Percentiles rank a stretch among this genome's conserved stretches.
phyloP scores from a whole-genome alignment of 92 coral and sea anemone species.

The Zoanthus sociatus region DNA sequence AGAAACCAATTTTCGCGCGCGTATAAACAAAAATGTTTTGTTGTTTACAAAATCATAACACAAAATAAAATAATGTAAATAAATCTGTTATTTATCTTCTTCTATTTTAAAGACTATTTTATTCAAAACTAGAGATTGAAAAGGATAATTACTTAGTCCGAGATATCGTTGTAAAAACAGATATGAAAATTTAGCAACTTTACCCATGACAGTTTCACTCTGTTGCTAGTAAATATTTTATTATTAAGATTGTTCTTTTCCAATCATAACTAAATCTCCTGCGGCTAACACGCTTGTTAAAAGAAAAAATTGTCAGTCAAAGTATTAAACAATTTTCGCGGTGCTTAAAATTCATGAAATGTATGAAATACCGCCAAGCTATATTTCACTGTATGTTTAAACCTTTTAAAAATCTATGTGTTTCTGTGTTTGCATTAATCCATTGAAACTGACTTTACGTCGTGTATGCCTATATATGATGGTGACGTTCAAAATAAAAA shows the following conservation, averaged over 20 bases:
- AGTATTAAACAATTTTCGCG: not conserved
- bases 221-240: conserved; percentile 35
- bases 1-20: conserved; percentile 52
- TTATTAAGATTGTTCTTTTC: conserved; percentile 26
- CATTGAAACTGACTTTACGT: no score
- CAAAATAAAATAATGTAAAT: conserved; percentile 20
- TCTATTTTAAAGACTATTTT: not conserved
- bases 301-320: conserved; percentile 18
- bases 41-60: conserved; percentile 54
- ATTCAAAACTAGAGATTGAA: not conserved
- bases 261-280: conserved; percentile 32
- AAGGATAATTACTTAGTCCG: not conserved
- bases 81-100: not conserved
- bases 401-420: no score
- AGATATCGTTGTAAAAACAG: not conserved
- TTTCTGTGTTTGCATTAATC: no score
- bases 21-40: conserved; percentile 65
- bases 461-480: no score
- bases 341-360: not conserved
- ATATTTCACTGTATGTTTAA: no score
- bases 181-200: not conserved
- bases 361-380: no score
- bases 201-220: conserved; percentile 9
- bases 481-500: not conserved
- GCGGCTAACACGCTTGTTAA: conserved; percentile 5